Evolutionary conservation across 2,888 invertebrate species (phyloP).

Genomic region (Synanthedon tipuliformis): DNA sequence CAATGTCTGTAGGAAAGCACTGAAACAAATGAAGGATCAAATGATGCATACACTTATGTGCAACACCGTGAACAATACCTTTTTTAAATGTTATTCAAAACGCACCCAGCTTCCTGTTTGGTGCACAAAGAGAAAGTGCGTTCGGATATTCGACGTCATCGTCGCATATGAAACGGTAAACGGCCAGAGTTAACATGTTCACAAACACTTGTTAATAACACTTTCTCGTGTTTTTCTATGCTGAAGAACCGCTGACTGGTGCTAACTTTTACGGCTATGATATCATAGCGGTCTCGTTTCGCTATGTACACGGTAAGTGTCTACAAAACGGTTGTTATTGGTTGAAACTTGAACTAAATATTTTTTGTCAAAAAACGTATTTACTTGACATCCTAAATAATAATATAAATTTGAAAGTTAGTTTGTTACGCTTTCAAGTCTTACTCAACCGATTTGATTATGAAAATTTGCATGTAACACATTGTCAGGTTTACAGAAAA

Average conservation of each 20-base stretch:
- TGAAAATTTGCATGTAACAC: too few species aligned
- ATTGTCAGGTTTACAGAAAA: too few species aligned
- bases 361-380: too few species aligned
- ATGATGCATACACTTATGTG: conserved; percentile 4
- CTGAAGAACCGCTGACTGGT: neutral
- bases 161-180: conserved; percentile 1
- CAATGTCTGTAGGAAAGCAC: too few species aligned
- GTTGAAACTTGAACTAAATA: too few species aligned
- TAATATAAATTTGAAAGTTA: too few species aligned
- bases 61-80: conserved; percentile 3
- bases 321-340: too few species aligned
- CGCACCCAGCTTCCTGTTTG: conserved; percentile 2
- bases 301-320: neutral
- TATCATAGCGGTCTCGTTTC: neutral
- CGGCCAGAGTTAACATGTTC: neutral
- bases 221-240: neutral
- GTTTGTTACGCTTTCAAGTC: too few species aligned
- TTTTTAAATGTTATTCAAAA: conserved; percentile 6
- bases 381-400: too few species aligned
- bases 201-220: neutral
- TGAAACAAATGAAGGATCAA: neutral
- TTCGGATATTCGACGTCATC: conserved; percentile 15
- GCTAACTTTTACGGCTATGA: neutral
- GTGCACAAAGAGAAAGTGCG: conserved; percentile 13
- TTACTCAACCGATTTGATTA: too few species aligned